Base-by-base conservation (phyloP, 2,797 vertebrate species). In the Myotis daubentonii region DNA sequence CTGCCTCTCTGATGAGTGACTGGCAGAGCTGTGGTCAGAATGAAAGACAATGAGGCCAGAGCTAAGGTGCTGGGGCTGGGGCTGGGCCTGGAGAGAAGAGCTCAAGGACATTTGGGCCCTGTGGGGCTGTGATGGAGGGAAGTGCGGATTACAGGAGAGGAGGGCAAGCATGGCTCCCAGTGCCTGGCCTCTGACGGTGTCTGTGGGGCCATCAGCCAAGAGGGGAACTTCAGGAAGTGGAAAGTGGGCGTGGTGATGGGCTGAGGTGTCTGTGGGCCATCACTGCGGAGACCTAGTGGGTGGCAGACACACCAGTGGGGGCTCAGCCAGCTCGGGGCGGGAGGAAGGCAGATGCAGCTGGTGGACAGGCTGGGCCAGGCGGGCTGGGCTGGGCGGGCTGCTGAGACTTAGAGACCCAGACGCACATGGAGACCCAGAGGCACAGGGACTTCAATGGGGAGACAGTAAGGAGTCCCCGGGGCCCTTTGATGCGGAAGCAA, bases 401-500 rank as follows among this genome's bases (percentile, higher is more conserved):
- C 23, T 55, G 3, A 36, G 17, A 36, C 3, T 9, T 0, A 17
- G 57, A n/a, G n/a, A 28, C 12, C 17, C 7, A 3, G 44, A 10
- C 6, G 44, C 62, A 2, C n/a, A 15, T 2, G 16, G 57, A n/a
- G n/a, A n/a, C 12, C 17, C 6, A 2, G 44, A 9, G 6, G 44
- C 62, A 2, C n/a, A 15, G 1, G 16, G 33, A 53, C 30, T 68
- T 53, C 41, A 74, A 65, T 74, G 19, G 38, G 75, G 74, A 93
- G 55, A 28, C 17, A 85, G 22, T 19, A 12, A 49, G 53, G 53
- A 57, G 30, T 41, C 25, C 6, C 51, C 0, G 33, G 82, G 75
- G 22, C n/a, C 36, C 75, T 95, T 74, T 65, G 74, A 68, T 65
- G n/a, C 62, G 47, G 74, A 51, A 88, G 51, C 57, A 44, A 55